Evolutionary conservation across 2,888 invertebrate species (phyloP), one percentile per base, ranked within the genome.

Genomic region (Artemia sp.): DNA sequence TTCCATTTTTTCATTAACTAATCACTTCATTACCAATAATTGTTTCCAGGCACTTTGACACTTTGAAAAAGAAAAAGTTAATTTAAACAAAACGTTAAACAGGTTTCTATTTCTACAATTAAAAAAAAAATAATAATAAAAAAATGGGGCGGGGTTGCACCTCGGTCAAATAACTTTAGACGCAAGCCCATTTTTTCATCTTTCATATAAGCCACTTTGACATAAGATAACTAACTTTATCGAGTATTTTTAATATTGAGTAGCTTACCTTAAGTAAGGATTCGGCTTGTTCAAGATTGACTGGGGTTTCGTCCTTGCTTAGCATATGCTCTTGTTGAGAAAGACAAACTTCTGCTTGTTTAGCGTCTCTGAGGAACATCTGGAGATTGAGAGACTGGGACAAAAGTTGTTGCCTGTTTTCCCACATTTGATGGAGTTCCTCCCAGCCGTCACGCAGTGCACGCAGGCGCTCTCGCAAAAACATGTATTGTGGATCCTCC

Each of bases 401-500:
- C 38, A 98, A 82, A 74, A 96, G 81, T 75, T 92, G 89, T 78
- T 98, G 96, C 52, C 97, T 81, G 81, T 96, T 97, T 79, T 94
- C 96, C 97, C 98, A 99, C 98, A 99, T 99, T 81, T 97, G 93
- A 77, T 96, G 92, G 72, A 99, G 82, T 78, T 98, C 98, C 73
- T 93, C 92, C 98, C 98, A 99, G 71, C 98, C 98, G 81, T 96
- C 95, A 79, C 96, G 92, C 70, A 99, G 82, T 0, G 97, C 98
- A 83, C 94, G 96, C 74, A 99, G 83, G 67, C 99, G 86, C 81
- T 97, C 96, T 72, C 97, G 86, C 76, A 99, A 82, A 90, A 99
- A 99, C 97, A 99, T 97, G 82, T 99, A 98, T 80, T 99, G 98
- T 66, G 97, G 94, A 81, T 99, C 98, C 80, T 93, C 88, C 78